Base-by-base conservation (phyloP, 2,797 vertebrate genomes). In the Naso thynnoides region DNA sequence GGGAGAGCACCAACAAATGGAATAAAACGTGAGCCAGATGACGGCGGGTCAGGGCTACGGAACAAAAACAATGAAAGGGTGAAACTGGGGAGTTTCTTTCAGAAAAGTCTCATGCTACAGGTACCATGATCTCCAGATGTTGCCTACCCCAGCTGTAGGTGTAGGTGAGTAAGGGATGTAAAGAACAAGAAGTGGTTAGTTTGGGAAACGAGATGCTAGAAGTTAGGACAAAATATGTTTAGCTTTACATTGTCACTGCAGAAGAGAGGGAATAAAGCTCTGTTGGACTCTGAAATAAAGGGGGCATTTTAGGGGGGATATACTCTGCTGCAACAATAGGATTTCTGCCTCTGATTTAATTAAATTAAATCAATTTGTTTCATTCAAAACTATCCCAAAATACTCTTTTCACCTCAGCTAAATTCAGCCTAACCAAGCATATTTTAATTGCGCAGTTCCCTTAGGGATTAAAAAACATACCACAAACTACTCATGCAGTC, bases 401-500 rank as follows among this genome's bases (percentile, higher is more conserved):
- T 53, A 6, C 21, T 13, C 24, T 26, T 1, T 18, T 76, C 47
- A 57, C 31, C 39, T 59, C 23, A 27, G 6, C 9, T 66, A 14
- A 55, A 66, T 71, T 64, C 42, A 70, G 41, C 36, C 57, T 61
- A 52, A 60, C 38, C 42, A 36, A 67, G 19, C 39, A 55, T 58
- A 59, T 45, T 81, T 75, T 84, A 60, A 69, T 56, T 71, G 38
- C 33, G 50, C 50, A 50, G 18, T 76, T 41, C 44, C 70, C 47
- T 10, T 27, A 59, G 47, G 48, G 64, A 71, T 71, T 83, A 69
- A 77, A 73, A 24, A 63, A 27, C 55, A 59, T 33, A 19, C 52
- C 69, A 45, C 41, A 70, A 66, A 44, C 48, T 63, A 58, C 48
- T 53, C 45, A 5, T 64, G 58, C 64, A 48, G 58, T 58, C 67